A percentile compares a stretch with the other conserved stretches of the same genome.
Conservation (phyloP, 2,888 invertebrate genomes). For the Agonopterix heracliana region DNA sequence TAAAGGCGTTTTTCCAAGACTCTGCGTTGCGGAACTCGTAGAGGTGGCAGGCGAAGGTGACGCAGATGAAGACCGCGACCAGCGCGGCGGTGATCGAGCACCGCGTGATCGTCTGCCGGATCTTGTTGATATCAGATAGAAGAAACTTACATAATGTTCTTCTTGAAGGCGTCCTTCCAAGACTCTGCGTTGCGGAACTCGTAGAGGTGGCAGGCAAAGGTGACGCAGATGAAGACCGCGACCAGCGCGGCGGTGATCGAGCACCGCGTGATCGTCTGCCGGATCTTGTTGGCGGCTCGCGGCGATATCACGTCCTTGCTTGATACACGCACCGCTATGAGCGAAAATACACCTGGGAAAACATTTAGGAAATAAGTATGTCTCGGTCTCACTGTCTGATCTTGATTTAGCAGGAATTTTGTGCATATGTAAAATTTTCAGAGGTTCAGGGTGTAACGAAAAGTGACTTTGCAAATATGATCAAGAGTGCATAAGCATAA, state of each 20-base stretch:
- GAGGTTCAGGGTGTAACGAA: too few species aligned
- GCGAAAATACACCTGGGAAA: slow-evolving; percentile 81
- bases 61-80: slow-evolving; percentile 84
- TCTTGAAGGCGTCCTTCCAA: slow-evolving; percentile 86
- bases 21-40: slow-evolving; percentile 86
- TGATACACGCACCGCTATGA: slow-evolving; percentile 87
- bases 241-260: slow-evolving; percentile 87
- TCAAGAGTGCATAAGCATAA: too few species aligned
- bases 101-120: slow-evolving; percentile 89
- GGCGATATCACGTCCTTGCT: slow-evolving; percentile 90
- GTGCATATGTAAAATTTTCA: too few species aligned
- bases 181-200: slow-evolving; percentile 83
- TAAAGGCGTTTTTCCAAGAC: slow-evolving; percentile 85
- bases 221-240: slow-evolving; percentile 85
- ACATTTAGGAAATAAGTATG: neutral
- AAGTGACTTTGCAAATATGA: too few species aligned
- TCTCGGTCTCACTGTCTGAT: too few species aligned
- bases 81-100: slow-evolving; percentile 88
- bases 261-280: slow-evolving; percentile 90
- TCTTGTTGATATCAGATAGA: neutral
- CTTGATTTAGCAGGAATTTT: too few species aligned
- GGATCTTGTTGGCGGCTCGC: slow-evolving; percentile 89
- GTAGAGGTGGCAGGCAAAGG: slow-evolving; percentile 89
- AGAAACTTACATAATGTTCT: slow-evolving; percentile 86
- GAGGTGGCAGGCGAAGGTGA: slow-evolving; percentile 88